Evolutionary conservation across 2,888 invertebrate species (phyloP).

Genomic region (Electrophaes corylata): DNA sequence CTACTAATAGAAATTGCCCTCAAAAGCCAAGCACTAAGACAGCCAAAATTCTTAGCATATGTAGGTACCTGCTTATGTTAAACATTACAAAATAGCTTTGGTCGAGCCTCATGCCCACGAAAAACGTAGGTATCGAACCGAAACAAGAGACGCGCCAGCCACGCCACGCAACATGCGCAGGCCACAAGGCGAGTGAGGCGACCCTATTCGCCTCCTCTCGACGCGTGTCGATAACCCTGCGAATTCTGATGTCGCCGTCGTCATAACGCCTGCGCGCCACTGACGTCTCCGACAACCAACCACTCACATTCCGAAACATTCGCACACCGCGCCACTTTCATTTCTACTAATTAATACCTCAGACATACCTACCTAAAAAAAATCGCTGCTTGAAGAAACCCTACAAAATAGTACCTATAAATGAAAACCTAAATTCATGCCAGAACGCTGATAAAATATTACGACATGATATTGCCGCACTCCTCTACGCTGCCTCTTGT

Average conservation of each 20-base stretch:
- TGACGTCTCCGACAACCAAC: constrained; percentile 68
- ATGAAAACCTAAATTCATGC: constrained; percentile 6
- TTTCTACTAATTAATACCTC: constrained; percentile 15
- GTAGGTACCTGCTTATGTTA: too few relatives aligned
- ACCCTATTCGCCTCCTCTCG: constrained; percentile 60
- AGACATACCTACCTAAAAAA: constrained; percentile 9
- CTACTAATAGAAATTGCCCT: background rate
- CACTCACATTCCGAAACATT: constrained; percentile 75
- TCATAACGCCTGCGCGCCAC: constrained; percentile 73
- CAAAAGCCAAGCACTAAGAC: background rate
- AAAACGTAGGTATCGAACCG: constrained; percentile 69
- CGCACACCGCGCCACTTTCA: constrained; percentile 61
- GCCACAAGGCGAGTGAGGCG: constrained; percentile 48
- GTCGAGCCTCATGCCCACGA: constrained; percentile 46
- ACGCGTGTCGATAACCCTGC: constrained; percentile 81
- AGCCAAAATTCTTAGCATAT: background rate
- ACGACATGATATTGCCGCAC: constrained; percentile 43
- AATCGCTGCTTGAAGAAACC: background rate
- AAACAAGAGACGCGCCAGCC: constrained; percentile 56
- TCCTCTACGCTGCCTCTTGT: constrained; percentile 72
- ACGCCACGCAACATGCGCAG: constrained; percentile 65
- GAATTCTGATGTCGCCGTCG: constrained; percentile 44
- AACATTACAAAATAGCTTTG: constrained; percentile 30
- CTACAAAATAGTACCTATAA: constrained; percentile 1
- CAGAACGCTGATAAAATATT: constrained; percentile 19